Evolutionary conservation across 2,113 vertebrate genomes (phyloP).

Genomic region (Misgurnus mizolepis): DNA sequence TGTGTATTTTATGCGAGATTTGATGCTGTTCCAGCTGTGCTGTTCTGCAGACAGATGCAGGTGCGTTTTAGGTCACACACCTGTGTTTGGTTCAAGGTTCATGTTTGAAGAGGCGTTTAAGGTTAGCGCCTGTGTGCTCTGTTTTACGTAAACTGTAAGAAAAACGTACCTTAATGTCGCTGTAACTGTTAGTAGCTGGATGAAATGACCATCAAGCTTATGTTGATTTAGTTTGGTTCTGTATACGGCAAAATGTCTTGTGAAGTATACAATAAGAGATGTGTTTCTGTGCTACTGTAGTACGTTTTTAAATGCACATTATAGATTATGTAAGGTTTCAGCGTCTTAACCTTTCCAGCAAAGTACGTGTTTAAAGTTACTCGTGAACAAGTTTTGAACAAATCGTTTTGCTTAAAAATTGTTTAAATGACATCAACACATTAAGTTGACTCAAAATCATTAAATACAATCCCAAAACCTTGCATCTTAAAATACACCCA

Average conservation of each 20-base stretch:
- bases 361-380: background rate
- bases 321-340: background rate
- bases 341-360: background rate
- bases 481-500: too few species aligned
- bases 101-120: background rate
- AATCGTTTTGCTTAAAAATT: background rate
- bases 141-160: constrained; percentile 4
- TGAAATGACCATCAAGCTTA: background rate
- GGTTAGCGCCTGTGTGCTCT: constrained; percentile 38
- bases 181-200: background rate
- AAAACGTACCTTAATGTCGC: background rate
- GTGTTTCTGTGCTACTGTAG: too few species aligned
- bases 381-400: too few species aligned
- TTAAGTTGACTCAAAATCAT: too few species aligned
- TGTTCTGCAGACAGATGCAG: constrained; percentile 34
- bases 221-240: too few species aligned
- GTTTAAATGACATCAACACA: background rate
- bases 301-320: background rate
- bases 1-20: constrained; percentile 28
- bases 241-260: too few species aligned
- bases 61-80: constrained; percentile 67
- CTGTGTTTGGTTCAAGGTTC: constrained; percentile 60
- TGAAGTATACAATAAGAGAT: too few species aligned
- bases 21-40: constrained; percentile 49
- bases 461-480: too few species aligned